Evolutionary conservation across 1,140 invertebrate species (phyloP), one percentile per base, ranked within the genome.

Genomic region (Bilobella aurantiaca): DNA sequence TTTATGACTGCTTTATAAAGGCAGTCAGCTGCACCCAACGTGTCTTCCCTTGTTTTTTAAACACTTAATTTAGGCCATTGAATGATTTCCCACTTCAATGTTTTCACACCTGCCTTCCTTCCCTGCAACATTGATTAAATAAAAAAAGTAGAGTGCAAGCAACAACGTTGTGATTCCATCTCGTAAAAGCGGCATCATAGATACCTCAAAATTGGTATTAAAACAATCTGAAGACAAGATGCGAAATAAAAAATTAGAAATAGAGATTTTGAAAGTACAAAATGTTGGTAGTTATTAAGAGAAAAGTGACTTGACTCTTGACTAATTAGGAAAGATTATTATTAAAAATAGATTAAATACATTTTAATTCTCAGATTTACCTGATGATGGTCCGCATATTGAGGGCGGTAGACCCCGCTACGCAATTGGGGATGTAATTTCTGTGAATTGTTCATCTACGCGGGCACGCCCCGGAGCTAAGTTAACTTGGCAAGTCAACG

Each of bases 401-500:
- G 82, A 82, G 1, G 90, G 90, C 1, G 88, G 88, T 25, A 81
- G 83, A 62, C 82, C 86, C 0, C 83, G 87, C 37, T 93, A 93
- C 78, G 86, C 89, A 72, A 82, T 88, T 18, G 90, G 88, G 1
- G 90, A 92, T 72, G 79, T 82, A 12, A 87, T 93, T 16, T 81
- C 85, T 25, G 85, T 92, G 18, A 90, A 90, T 76, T 92, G 90
- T 77, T 90, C 89, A 16, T 90, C 89, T 16, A 85, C 85, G 16
- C 79, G 83, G 69, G 92, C 89, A 14, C 85, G 90, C 73, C 90
- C 90, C 0, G 87, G 88, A 0, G 89, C 89, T 14, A 83, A 87
- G 67, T 82, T 93, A 30, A 83, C 83, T 42, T 93, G 91, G 91
- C 89, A 87, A 76, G 88, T 93, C 74, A 94, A 94, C 74, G 88